A percentile compares a stretch with the other conserved stretches of the same genome.
phyloP scores from a whole-genome alignment of 2,888 invertebrate genomes.

The Abrostola tripartita region DNA sequence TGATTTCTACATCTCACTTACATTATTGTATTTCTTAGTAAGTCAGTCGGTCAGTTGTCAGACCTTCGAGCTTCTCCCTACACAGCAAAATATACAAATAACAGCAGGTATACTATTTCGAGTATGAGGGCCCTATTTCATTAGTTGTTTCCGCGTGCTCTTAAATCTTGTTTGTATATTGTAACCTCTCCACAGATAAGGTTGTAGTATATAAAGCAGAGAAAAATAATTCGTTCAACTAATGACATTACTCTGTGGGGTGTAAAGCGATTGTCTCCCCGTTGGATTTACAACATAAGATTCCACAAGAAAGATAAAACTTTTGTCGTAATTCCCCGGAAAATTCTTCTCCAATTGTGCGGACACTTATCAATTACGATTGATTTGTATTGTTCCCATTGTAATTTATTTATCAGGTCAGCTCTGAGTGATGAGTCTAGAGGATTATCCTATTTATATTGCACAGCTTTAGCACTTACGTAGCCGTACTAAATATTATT shows the following conservation, averaged over 20 bases:
- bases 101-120: too few species aligned
- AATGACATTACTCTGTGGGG: slow-evolving; percentile 16
- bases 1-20: too few species aligned
- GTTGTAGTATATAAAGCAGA: slow-evolving; percentile 7
- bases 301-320: slow-evolving; percentile 38
- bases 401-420: slow-evolving; percentile 44
- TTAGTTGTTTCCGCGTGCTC: background rate
- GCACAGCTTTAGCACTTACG: slow-evolving; percentile 49
- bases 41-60: too few species aligned
- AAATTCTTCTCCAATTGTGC: slow-evolving; percentile 38
- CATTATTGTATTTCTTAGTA: too few species aligned
- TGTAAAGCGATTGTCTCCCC: slow-evolving; percentile 20
- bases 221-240: slow-evolving; percentile 20
- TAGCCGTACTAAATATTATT: slow-evolving; percentile 45
- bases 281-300: slow-evolving; percentile 35
- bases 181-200: slow-evolving; percentile 11
- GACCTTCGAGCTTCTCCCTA: too few species aligned
- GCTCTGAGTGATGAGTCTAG: slow-evolving; percentile 42
- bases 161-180: slow-evolving; percentile 17
- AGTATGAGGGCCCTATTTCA: too few species aligned
- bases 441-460: slow-evolving; percentile 52
- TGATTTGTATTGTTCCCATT: slow-evolving; percentile 20
- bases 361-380: slow-evolving; percentile 15
- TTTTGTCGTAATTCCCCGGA: slow-evolving; percentile 21
- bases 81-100: too few species aligned